These are phyloP conservation scores for Hemithea aestivaria DNA, from an alignment of 2,888 invertebrate species.

Conservation along the genomic window DNA sequence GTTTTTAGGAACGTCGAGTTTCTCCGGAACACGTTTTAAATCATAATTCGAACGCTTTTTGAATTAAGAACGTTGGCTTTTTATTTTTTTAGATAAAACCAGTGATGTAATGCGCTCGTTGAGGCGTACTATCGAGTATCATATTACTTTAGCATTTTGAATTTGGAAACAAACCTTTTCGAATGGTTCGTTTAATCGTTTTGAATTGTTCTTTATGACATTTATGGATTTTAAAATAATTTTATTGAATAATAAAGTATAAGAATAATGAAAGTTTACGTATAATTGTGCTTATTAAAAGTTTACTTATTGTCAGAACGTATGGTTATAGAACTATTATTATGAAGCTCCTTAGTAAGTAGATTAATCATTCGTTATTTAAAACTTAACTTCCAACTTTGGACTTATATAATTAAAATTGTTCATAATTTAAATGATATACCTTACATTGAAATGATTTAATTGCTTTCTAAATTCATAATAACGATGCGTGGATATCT, in stretches of 20 bases:
- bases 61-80: constrained; percentile 74
- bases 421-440: constrained; percentile 26
- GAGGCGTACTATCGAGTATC: constrained; percentile 9
- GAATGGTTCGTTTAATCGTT: no score
- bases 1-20: constrained; percentile 75
- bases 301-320: no score
- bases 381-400: no score
- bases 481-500: constrained; percentile 21
- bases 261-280: no score
- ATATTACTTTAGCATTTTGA: constrained; percentile 7
- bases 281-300: no score
- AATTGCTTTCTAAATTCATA: constrained; percentile 38
- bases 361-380: no score
- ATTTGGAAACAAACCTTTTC: constrained; percentile 2
- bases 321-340: no score
- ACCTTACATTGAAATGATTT: constrained; percentile 39
- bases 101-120: constrained; percentile 16
- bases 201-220: no score
- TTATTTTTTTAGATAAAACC: constrained; percentile 41
- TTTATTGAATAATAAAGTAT: no score
- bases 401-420: constrained; percentile 8
- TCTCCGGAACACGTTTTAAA: constrained; percentile 79
- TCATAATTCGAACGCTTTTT: constrained; percentile 77
- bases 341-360: no score
- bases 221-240: no score